phyloP scores from a whole-genome alignment of 2,113 vertebrate species.

The Scomber colias region DNA sequence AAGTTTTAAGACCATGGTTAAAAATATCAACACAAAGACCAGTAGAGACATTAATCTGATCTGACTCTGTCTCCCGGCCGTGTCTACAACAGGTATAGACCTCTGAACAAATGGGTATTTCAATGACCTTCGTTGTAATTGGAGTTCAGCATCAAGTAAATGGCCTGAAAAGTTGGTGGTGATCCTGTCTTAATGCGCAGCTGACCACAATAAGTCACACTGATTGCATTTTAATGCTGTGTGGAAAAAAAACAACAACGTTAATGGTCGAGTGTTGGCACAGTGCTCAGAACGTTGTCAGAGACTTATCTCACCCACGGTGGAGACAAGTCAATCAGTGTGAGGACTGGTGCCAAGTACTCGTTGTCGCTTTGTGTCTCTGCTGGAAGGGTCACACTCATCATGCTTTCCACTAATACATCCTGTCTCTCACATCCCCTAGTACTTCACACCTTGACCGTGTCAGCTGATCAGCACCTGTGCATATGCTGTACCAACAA shows the following conservation, averaged over 20 bases:
- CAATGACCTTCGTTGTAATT: conserved; percentile 68
- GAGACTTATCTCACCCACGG: conserved; percentile 72
- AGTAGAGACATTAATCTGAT: neutral
- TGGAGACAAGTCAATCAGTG: conserved; percentile 77
- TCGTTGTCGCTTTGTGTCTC: conserved; percentile 60
- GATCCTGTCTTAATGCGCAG: conserved; percentile 65
- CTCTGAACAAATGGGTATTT: conserved; percentile 37
- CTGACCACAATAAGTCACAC: conserved; percentile 76
- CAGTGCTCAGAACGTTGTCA: conserved; percentile 60
- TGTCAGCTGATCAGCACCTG: conserved; percentile 28
- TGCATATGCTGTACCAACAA: conserved; percentile 37
- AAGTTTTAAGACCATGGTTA: neutral
- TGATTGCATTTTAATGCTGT: conserved; percentile 80
- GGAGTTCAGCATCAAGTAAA: conserved; percentile 72
- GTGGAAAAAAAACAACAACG: conserved; percentile 60
- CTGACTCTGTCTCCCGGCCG: neutral
- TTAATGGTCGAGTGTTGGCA: conserved; percentile 72
- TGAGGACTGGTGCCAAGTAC: conserved; percentile 65
- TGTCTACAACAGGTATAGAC: conserved; percentile 24
- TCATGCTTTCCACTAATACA: conserved; percentile 52
- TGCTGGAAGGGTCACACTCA: conserved; percentile 67
- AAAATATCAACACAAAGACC: neutral
- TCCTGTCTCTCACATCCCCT: conserved; percentile 47
- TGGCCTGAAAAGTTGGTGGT: conserved; percentile 67
- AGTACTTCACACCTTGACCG: conserved; percentile 44